Percentiles rank a stretch among this genome's conserved stretches.
Conservation (phyloP, 2,888 invertebrate species). For the Toxonevra muliebris region DNA sequence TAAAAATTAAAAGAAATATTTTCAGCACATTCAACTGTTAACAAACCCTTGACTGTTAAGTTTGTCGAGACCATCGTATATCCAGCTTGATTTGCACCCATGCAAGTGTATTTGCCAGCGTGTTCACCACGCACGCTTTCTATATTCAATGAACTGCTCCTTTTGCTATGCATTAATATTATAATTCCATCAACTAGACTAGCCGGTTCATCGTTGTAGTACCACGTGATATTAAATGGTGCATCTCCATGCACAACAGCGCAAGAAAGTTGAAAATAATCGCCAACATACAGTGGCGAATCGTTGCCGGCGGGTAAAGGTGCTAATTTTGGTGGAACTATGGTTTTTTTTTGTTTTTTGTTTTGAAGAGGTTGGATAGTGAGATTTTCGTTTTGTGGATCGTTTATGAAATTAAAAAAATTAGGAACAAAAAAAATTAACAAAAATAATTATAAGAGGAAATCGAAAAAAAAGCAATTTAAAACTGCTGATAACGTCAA, state of each 20-base stretch:
- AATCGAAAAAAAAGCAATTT: slow-evolving; percentile 10
- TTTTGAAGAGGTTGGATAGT: background rate
- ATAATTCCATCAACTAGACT: slow-evolving; percentile 52
- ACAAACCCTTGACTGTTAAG: slow-evolving; percentile 63
- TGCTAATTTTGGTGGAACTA: slow-evolving; percentile 73
- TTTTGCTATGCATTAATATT: slow-evolving; percentile 67
- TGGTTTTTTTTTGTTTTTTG: slow-evolving; percentile 63
- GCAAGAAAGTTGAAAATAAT: slow-evolving; percentile 72
- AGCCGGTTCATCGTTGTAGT: slow-evolving; percentile 68
- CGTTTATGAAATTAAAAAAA: slow-evolving; percentile 34
- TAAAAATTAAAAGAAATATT: background rate
- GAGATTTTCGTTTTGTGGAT: background rate
- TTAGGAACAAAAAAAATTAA: slow-evolving; percentile 33
- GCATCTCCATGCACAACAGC: slow-evolving; percentile 81
- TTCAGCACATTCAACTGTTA: background rate
- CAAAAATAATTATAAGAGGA: slow-evolving; percentile 18
- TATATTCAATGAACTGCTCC: slow-evolving; percentile 72
- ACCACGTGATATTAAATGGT: slow-evolving; percentile 82
- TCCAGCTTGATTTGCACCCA: slow-evolving; percentile 72
- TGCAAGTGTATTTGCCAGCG: slow-evolving; percentile 79
- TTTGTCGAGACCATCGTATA: slow-evolving; percentile 60
- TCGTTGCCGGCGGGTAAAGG: slow-evolving; percentile 70
- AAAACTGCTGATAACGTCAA: slow-evolving; percentile 10
- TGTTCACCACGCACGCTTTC: slow-evolving; percentile 72
- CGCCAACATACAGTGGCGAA: slow-evolving; percentile 71